Conservation (phyloP, 2,888 invertebrate genomes). For the Adelphocoris suturalis region DNA sequence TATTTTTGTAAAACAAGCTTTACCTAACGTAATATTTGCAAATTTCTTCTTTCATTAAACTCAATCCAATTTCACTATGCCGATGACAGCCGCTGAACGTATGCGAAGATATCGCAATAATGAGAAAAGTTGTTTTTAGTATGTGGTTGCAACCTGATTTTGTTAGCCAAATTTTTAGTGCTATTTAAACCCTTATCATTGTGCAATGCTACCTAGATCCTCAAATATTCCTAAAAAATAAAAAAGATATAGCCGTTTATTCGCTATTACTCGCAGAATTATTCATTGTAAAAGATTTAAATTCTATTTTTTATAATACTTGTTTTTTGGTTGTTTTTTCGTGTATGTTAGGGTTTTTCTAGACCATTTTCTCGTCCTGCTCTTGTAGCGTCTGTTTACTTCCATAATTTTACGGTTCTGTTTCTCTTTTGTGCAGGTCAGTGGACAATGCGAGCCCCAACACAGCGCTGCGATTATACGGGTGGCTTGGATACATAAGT, state of each 20-base stretch:
- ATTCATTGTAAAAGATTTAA: not conserved
- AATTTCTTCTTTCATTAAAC: no score
- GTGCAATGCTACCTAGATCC: no score
- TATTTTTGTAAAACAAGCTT: no score
- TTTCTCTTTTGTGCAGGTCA: slow-evolving; percentile 18
- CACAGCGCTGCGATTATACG: slow-evolving; percentile 14
- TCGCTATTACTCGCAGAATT: not conserved
- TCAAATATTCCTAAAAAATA: no score
- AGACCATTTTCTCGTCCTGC: not conserved
- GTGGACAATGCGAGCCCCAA: not conserved
- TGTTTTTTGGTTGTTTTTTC: not conserved
- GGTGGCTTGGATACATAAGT: slow-evolving; percentile 35
- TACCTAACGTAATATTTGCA: no score
- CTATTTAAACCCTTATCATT: no score
- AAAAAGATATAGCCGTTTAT: not conserved
- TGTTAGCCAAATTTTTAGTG: no score
- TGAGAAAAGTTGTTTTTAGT: no score
- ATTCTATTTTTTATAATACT: not conserved
- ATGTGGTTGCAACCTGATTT: no score
- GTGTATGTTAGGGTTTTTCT: not conserved
- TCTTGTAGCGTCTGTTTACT: not conserved
- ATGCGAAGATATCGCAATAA: no score
- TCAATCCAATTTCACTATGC: no score
- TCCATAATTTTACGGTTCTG: slow-evolving; percentile 41
- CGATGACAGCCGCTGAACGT: no score